Percentiles rank a stretch among this genome's conserved stretches.
Conservation (phyloP, 2,888 invertebrate genomes). For the Amphiduros pacificus region DNA sequence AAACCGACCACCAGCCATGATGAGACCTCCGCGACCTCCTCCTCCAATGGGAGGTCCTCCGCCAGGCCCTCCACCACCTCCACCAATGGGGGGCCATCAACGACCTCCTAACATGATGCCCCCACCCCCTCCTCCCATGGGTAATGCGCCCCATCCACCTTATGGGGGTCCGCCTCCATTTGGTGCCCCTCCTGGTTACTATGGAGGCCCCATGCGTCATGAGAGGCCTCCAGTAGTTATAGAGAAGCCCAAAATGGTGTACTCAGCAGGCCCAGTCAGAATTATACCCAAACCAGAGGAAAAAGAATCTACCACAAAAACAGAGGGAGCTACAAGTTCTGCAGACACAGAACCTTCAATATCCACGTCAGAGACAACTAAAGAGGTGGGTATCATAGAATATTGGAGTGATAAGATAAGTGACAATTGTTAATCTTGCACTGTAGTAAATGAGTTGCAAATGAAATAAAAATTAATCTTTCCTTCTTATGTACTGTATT, state of each 20-base stretch:
- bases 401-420: too few species aligned
- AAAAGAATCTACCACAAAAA: too few species aligned
- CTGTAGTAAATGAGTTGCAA: too few species aligned
- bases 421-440: too few species aligned
- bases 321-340: too few species aligned
- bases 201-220: not conserved
- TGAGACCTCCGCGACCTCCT: constrained; percentile 28
- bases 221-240: constrained; percentile 19
- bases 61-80: constrained; percentile 18
- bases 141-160: not conserved
- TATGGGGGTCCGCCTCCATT: not conserved
- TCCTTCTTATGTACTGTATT: too few species aligned
- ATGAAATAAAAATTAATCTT: too few species aligned
- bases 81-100: constrained; percentile 20
- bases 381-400: too few species aligned
- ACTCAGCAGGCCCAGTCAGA: constrained; percentile 49
- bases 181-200: not conserved
- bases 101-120: too few species aligned
- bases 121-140: not conserved
- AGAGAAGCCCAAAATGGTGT: constrained; percentile 46
- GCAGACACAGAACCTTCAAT: too few species aligned
- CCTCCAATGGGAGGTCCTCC: constrained; percentile 22
- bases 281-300: constrained; percentile 33
- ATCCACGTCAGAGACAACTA: too few species aligned
- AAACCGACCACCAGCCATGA: constrained; percentile 5